phyloP scores from a whole-genome alignment of 1,140 invertebrate species.

The Drusus annulatus region DNA sequence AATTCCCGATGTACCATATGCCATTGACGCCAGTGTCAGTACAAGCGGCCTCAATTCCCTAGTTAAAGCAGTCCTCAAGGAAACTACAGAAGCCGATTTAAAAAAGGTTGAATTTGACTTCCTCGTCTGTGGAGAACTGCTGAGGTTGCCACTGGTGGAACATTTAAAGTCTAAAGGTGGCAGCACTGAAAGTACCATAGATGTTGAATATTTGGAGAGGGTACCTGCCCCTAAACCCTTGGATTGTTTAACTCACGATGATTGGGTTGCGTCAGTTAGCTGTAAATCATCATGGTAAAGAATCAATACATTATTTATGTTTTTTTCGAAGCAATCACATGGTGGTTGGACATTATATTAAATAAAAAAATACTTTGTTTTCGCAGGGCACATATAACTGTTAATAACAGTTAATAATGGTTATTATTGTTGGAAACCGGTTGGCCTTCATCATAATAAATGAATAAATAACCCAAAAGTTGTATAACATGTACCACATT shows the following conservation, averaged over 20 bases:
- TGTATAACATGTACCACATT: too few species aligned
- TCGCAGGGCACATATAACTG: too few species aligned
- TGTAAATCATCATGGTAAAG: slow-evolving; percentile 81
- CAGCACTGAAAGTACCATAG: slow-evolving; percentile 84
- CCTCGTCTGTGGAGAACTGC: slow-evolving; percentile 85
- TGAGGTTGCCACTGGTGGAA: slow-evolving; percentile 79
- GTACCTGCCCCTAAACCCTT: slow-evolving; percentile 91
- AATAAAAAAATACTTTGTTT: too few species aligned
- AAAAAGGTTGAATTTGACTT: slow-evolving; percentile 90
- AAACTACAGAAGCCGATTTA: slow-evolving; percentile 69
- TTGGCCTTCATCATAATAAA: too few species aligned
- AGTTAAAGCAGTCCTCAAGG: slow-evolving; percentile 85
- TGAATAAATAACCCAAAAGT: too few species aligned
- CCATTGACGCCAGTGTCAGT: slow-evolving; percentile 81
- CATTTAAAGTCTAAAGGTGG: slow-evolving; percentile 79
- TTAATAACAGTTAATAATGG: too few species aligned
- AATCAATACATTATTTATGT: too few species aligned
- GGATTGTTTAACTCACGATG: slow-evolving; percentile 93
- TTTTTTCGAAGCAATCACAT: too few species aligned
- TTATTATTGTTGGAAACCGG: too few species aligned
- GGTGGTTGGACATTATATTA: too few species aligned
- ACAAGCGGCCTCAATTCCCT: slow-evolving; percentile 83
- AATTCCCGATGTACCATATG: slow-evolving; percentile 87
- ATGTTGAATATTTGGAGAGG: slow-evolving; percentile 92
- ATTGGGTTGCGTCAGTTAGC: slow-evolving; percentile 94